phyloP scores from a whole-genome alignment of 2,888 invertebrate genomes.

The Xanthia togata region DNA sequence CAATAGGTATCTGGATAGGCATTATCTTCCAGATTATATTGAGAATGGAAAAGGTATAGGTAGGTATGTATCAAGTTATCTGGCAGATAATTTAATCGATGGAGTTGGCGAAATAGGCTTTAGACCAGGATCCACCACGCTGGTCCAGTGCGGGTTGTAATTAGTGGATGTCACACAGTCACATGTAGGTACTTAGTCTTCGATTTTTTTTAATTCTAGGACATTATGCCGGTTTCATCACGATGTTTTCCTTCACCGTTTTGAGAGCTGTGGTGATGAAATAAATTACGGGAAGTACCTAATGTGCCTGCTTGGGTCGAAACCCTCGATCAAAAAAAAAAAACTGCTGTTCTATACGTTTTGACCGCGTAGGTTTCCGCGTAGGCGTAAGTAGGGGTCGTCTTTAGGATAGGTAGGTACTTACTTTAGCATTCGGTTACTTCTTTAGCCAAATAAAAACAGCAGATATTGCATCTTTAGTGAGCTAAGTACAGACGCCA shows the following conservation, averaged over 20 bases:
- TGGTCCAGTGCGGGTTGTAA: background rate
- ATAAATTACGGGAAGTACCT: background rate
- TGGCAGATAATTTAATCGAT: background rate
- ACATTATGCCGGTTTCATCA: background rate
- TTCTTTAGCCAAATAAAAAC: background rate
- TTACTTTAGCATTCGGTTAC: too few species aligned
- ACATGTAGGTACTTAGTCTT: too few species aligned
- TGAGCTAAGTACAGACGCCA: too few species aligned
- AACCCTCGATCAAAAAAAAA: too few species aligned
- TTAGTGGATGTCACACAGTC: background rate
- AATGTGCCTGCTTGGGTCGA: background rate
- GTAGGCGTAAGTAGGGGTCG: too few species aligned
- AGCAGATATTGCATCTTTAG: background rate
- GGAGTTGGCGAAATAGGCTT: background rate
- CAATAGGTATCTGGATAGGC: background rate
- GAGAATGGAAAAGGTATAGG: background rate
- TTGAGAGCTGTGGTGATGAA: background rate
- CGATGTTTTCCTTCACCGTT: background rate
- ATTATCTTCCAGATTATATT: conserved; percentile 3
- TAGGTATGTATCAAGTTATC: background rate
- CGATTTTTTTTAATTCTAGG: background rate
- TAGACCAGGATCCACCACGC: background rate
- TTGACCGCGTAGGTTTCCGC: too few species aligned
- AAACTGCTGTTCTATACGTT: too few species aligned
- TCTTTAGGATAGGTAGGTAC: background rate